A percentile compares a stretch with the other conserved stretches of the same genome.
phyloP scores from a whole-genome alignment of 2,888 invertebrate species.

The Ichneumoninae sp. region DNA sequence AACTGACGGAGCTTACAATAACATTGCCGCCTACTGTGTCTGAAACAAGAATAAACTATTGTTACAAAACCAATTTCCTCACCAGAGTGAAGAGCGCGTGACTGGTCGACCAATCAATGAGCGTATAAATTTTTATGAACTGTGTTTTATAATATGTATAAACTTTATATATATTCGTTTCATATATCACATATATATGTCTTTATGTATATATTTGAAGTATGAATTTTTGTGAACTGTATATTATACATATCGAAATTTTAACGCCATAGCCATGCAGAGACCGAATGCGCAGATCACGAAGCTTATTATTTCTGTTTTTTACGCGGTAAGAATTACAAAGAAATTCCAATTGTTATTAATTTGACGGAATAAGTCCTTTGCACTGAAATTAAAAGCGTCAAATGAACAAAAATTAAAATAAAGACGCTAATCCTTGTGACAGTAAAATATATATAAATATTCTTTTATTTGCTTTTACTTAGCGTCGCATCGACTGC shows the following conservation, averaged over 20 bases:
- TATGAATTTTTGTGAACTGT: constrained; percentile 37
- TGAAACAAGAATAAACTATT: constrained; percentile 86
- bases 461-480: too few relatives aligned
- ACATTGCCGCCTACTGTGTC: constrained; percentile 91
- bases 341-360: background rate
- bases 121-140: constrained; percentile 38
- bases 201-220: too few relatives aligned
- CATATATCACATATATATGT: too few relatives aligned
- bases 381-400: too few relatives aligned
- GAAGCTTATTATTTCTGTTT: constrained; percentile 30
- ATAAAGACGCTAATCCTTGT: constrained; percentile 30
- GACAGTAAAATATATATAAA: background rate
- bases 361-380: too few relatives aligned
- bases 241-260: constrained; percentile 53
- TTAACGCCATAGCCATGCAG: constrained; percentile 40
- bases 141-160: too few relatives aligned
- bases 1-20: constrained; percentile 88
- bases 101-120: constrained; percentile 5
- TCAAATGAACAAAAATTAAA: background rate
- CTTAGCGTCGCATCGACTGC: too few relatives aligned
- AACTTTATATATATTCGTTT: too few relatives aligned
- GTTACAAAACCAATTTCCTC: constrained; percentile 45
- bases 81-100: background rate
- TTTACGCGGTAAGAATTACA: constrained; percentile 3
- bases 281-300: constrained; percentile 51